phyloP scores from a whole-genome alignment of 2,113 vertebrate species.

The Oncorhynchus nerka region DNA sequence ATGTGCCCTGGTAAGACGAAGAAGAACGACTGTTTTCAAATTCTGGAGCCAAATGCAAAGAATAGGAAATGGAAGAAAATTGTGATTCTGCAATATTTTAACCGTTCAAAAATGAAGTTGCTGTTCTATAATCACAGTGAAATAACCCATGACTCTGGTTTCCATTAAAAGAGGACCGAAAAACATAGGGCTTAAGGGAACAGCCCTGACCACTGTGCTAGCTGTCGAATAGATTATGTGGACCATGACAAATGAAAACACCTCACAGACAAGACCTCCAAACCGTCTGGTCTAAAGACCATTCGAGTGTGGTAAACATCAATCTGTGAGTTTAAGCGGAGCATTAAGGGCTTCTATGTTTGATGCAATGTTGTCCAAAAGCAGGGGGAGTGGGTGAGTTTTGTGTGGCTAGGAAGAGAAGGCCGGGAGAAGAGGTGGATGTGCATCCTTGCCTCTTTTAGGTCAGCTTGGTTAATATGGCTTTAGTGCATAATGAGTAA shows the following conservation, averaged over 20 bases:
- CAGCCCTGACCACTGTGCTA: no score
- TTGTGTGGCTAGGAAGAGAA: not conserved
- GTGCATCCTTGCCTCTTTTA: not conserved
- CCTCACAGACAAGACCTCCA: not conserved
- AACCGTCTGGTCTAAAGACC: not conserved
- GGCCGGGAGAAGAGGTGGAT: not conserved
- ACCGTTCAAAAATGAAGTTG: no score
- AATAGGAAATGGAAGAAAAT: no score
- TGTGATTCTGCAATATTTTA: no score
- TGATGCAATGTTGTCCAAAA: not conserved
- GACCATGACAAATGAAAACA: not conserved
- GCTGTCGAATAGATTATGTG: not conserved
- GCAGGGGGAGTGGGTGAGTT: not conserved
- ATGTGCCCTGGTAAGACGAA: no score
- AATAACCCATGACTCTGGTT: no score
- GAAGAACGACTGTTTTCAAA: no score
- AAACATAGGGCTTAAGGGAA: no score
- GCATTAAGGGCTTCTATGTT: slow-evolving; percentile 2
- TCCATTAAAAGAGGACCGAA: no score
- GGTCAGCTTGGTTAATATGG: not conserved
- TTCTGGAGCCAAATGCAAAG: no score
- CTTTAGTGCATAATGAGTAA: slow-evolving; percentile 1
- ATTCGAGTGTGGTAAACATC: slow-evolving; percentile 1
- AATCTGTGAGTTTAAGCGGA: not conserved
- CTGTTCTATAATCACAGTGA: no score